These are phyloP conservation scores for Cyrtodaria siliqua DNA, from an alignment of 2,888 invertebrate genomes.

Conservation along the genomic window DNA sequence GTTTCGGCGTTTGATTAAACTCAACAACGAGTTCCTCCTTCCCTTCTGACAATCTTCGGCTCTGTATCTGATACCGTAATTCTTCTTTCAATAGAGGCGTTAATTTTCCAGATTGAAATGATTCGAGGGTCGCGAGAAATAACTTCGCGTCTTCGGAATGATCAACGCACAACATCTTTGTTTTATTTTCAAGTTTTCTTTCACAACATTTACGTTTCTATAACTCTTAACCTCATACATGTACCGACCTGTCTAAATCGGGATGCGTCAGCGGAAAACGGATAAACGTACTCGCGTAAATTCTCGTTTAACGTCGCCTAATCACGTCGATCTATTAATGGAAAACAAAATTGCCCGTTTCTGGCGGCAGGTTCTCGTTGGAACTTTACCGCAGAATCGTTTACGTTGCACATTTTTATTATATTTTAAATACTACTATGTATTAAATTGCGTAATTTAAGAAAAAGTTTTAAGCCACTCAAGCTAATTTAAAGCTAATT, in stretches of 20 bases:
- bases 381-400: constrained; percentile 16
- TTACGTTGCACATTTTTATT: too few relatives aligned
- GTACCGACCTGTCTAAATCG: constrained; percentile 7
- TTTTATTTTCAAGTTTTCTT: not conserved
- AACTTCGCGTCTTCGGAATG: constrained; percentile 65
- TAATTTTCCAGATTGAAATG: constrained; percentile 59
- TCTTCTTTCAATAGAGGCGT: constrained; percentile 76
- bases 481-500: too few relatives aligned
- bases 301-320: constrained; percentile 22
- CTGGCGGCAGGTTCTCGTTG: too few relatives aligned
- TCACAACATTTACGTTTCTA: not conserved
- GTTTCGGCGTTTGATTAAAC: not conserved
- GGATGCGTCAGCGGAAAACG: constrained; percentile 50
- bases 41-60: constrained; percentile 72
- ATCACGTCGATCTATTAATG: not conserved
- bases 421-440: too few relatives aligned
- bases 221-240: not conserved
- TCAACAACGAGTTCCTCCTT: constrained; percentile 69
- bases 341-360: not conserved
- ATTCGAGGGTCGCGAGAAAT: constrained; percentile 65
- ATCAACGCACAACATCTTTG: constrained; percentile 22
- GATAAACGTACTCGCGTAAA: constrained; percentile 39
- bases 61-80: constrained; percentile 73
- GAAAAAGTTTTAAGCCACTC: too few relatives aligned
- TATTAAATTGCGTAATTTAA: too few relatives aligned